Conservation (phyloP, 64 coral and sea anemone genomes). For the Astreopora myriophthalma region DNA sequence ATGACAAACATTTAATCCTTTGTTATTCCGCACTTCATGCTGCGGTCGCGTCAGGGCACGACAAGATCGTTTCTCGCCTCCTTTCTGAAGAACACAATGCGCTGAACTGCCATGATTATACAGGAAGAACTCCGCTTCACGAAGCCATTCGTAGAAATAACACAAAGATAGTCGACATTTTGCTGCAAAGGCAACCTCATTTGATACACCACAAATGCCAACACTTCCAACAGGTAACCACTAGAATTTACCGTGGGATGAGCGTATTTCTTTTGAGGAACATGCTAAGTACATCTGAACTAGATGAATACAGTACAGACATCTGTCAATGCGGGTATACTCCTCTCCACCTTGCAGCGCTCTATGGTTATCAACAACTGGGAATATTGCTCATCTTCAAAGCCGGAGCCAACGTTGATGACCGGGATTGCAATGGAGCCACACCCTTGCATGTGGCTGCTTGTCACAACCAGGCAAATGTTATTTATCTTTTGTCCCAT, state of each 20-base stretch:
- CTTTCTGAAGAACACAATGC: neutral
- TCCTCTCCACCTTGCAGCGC: neutral
- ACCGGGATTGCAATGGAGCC: neutral
- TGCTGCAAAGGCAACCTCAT: neutral
- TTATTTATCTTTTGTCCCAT: neutral
- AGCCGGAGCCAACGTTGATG: neutral
- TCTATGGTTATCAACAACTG: neutral
- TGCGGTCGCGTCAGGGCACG: neutral
- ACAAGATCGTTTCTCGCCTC: neutral
- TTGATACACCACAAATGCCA: neutral
- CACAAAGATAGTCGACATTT: neutral
- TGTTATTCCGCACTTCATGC: slow-evolving; percentile 8
- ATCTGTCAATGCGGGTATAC: slow-evolving; percentile 18
- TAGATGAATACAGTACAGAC: neutral
- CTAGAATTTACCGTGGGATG: neutral
- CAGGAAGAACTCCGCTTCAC: slow-evolving; percentile 30
- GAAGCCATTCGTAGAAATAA: neutral
- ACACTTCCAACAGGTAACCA: neutral
- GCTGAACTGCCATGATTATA: slow-evolving; percentile 2
- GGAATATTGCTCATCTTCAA: neutral
- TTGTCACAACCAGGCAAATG: neutral
- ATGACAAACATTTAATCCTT: neutral
- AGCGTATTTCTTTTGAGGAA: neutral
- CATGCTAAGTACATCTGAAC: neutral
- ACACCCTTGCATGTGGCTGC: slow-evolving; percentile 34